These are phyloP conservation scores for Cephalopachus bancanus DNA, from an alignment of 2,797 vertebrate species.

Conservation along the genomic window DNA sequence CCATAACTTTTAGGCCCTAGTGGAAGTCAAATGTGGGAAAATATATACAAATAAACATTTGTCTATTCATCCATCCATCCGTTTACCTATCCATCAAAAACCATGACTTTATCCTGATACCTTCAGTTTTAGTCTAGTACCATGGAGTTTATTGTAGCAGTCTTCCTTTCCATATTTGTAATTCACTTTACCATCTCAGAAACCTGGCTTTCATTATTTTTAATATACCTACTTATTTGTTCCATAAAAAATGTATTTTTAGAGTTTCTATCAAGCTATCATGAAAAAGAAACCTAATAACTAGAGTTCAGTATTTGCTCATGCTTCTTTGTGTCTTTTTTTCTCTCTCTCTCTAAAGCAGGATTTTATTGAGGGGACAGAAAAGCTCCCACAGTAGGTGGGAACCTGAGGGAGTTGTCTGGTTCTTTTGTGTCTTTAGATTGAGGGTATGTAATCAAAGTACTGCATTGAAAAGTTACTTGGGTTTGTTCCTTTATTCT, in stretches of 20 bases:
- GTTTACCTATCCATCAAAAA: background rate
- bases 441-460: background rate
- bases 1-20: background rate
- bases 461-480: background rate
- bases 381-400: no score
- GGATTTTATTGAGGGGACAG: no score
- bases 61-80: background rate
- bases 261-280: background rate
- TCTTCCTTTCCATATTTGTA: background rate
- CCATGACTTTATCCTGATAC: background rate
- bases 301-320: background rate
- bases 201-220: background rate
- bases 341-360: no score
- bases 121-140: background rate
- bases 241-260: background rate
- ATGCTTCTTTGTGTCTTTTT: background rate
- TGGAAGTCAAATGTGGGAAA: background rate
- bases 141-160: background rate
- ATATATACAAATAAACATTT: background rate
- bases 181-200: background rate
- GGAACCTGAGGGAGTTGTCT: no score
- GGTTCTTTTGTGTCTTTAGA: background rate
- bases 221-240: background rate
- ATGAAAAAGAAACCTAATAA: background rate
- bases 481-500: background rate